A percentile compares a stretch with the other conserved stretches of the same genome.
phyloP scores from a whole-genome alignment of 1,140 invertebrate species.

The Sesamia nonagrioides region DNA sequence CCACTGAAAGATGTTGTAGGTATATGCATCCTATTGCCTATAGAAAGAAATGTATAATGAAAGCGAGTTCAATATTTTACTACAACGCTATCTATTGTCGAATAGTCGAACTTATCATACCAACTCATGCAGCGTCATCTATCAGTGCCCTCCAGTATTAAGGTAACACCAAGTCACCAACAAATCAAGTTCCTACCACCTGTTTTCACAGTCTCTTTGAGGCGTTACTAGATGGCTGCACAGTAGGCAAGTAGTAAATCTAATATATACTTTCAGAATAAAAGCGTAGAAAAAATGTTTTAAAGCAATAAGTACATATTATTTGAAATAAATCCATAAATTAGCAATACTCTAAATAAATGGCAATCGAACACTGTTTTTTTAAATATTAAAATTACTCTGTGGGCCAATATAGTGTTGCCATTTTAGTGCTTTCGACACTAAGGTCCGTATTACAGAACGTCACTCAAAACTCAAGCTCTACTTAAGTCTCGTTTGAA shows the following conservation, averaged over 20 bases:
- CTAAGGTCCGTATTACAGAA: no score
- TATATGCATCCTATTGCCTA: slow-evolving; percentile 11
- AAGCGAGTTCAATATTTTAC: background rate
- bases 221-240: background rate
- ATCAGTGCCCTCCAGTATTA: background rate
- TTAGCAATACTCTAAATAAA: no score
- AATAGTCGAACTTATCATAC: slow-evolving; percentile 25
- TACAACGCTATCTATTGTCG: slow-evolving; percentile 20
- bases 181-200: slow-evolving; percentile 49
- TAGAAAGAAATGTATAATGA: slow-evolving; percentile 26
- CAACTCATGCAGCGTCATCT: background rate
- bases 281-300: background rate
- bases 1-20: slow-evolving; percentile 63
- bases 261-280: no score
- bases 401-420: background rate
- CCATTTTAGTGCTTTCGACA: no score
- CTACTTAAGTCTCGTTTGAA: no score
- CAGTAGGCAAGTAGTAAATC: no score
- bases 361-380: no score
- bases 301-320: background rate
- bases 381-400: no score
- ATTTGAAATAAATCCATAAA: no score
- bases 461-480: no score
- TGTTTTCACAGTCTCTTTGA: slow-evolving; percentile 41
- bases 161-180: background rate